Evolutionary conservation across 2,113 vertebrate species (phyloP).

Genomic region (Ctenomys sociabilis): DNA sequence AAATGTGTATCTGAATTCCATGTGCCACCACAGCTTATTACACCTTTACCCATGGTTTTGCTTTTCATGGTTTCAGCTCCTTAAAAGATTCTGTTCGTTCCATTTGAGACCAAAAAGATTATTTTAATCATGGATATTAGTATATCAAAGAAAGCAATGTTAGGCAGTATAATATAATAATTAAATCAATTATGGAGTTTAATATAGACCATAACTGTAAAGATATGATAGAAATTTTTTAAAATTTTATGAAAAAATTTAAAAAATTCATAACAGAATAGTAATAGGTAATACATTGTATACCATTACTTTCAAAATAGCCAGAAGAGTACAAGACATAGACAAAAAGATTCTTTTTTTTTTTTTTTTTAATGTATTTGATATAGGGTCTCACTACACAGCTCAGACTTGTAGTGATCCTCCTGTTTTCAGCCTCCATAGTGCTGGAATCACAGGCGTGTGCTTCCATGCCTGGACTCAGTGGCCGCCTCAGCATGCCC

Average conservation of each 20-base stretch:
- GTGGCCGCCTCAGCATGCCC: too few species aligned
- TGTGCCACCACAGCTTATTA: neutral
- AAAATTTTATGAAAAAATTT: neutral
- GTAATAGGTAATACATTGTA: neutral
- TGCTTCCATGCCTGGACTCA: too few species aligned
- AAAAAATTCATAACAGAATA: neutral
- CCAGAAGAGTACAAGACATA: neutral
- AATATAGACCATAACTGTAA: neutral
- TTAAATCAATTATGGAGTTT: slow-evolving; percentile 39
- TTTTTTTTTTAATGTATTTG: too few species aligned
- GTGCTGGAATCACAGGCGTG: too few species aligned
- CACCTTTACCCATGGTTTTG: neutral
- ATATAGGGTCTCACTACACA: too few species aligned
- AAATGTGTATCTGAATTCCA: neutral
- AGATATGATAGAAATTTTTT: neutral
- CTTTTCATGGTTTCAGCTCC: neutral
- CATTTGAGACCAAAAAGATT: slow-evolving; percentile 38
- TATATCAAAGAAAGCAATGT: slow-evolving; percentile 9
- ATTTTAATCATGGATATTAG: slow-evolving; percentile 41
- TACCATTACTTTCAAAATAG: neutral
- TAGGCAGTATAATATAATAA: neutral
- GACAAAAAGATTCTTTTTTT: neutral
- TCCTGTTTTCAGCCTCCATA: too few species aligned
- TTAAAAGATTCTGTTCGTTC: slow-evolving; percentile 17
- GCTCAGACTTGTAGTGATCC: too few species aligned